Conservation (phyloP, 2,797 vertebrate species). For the Chelon auratus region DNA sequence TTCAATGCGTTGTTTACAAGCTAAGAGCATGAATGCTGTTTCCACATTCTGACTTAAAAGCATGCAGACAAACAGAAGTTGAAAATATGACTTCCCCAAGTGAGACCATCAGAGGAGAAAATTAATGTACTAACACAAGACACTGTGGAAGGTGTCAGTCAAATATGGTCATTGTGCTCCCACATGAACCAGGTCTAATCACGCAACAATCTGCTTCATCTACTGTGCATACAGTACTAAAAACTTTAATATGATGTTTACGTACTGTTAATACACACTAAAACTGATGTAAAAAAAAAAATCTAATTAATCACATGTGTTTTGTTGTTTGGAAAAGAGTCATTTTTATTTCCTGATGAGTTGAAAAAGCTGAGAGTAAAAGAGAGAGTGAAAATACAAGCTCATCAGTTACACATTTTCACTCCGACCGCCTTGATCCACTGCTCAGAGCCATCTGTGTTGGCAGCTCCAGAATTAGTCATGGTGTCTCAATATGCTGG, state of each 20-base stretch:
- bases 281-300: background rate
- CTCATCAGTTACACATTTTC: slow-evolving; percentile 31
- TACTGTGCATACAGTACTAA: background rate
- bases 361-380: background rate
- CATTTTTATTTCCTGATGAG: too few species aligned
- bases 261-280: background rate
- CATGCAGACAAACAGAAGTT: too few species aligned
- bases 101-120: too few species aligned
- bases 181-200: background rate
- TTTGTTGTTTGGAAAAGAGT: too few species aligned
- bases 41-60: too few species aligned
- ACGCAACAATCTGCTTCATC: background rate
- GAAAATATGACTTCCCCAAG: too few species aligned
- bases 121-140: background rate
- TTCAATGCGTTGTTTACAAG: too few species aligned
- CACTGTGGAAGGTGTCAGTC: background rate
- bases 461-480: slow-evolving; percentile 40
- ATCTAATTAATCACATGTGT: background rate
- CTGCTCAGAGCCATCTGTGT: slow-evolving; percentile 67
- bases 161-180: background rate
- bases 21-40: too few species aligned
- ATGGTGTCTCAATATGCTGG: slow-evolving; percentile 52
- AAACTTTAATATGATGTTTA: background rate
- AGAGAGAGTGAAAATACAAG: slow-evolving; percentile 5
- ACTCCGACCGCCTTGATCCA: slow-evolving; percentile 14